phyloP scores from a whole-genome alignment of 2,888 invertebrate species.

The Hypsopygia costalis region DNA sequence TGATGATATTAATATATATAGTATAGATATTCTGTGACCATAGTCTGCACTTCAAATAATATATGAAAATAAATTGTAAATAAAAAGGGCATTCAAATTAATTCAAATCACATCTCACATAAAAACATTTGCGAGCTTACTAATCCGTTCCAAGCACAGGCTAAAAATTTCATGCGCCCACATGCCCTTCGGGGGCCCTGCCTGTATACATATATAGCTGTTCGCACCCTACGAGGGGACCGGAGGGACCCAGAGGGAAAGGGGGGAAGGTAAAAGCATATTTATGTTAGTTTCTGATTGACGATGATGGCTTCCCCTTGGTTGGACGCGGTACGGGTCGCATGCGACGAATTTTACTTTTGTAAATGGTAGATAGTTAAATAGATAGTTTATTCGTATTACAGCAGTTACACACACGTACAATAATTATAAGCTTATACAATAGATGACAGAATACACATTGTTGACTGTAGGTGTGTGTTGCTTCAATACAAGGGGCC shows the following conservation, averaged over 20 bases:
- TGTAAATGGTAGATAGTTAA: too few species aligned
- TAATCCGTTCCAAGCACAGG: constrained; percentile 15
- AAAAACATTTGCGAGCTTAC: constrained; percentile 1
- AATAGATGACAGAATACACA: too few species aligned
- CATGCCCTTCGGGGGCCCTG: constrained; percentile 13
- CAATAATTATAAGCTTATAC: too few species aligned
- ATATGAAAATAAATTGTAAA: too few species aligned
- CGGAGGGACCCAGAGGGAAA: constrained; percentile 12
- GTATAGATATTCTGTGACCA: too few species aligned
- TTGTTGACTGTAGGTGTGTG: too few species aligned
- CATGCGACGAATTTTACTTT: constrained; percentile 32
- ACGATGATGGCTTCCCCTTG: constrained; percentile 62
- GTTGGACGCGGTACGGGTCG: constrained; percentile 33
- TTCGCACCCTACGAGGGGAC: constrained; percentile 16
- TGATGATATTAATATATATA: too few species aligned
- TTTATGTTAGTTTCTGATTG: constrained; percentile 76
- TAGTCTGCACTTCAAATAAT: too few species aligned
- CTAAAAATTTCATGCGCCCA: constrained; percentile 22
- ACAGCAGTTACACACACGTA: too few species aligned
- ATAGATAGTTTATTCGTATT: too few species aligned
- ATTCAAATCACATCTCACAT: constrained; percentile 5
- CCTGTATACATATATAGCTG: constrained; percentile 9
- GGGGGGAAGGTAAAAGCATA: constrained; percentile 61
- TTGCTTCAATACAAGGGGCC: too few species aligned
- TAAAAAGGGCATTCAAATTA: too few species aligned